Evolutionary conservation across 2,113 vertebrate genomes (phyloP).

Genomic region (Macroglossus sobrinus): DNA sequence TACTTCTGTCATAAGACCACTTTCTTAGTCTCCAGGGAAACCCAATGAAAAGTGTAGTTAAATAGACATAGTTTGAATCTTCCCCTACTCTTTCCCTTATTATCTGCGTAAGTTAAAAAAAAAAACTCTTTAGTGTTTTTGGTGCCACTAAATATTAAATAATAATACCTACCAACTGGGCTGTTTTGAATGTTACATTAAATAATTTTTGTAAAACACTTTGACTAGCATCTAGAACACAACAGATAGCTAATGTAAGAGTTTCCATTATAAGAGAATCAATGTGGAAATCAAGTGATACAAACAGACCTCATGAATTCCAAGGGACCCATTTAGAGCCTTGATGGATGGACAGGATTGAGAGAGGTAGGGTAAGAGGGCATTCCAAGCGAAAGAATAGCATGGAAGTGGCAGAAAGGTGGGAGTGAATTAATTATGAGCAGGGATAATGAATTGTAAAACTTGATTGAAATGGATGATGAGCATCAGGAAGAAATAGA

Average conservation of each 20-base stretch:
- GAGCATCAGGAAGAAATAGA: neutral
- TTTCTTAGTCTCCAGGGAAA: neutral
- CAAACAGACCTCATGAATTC: conserved; percentile 1
- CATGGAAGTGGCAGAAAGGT: neutral
- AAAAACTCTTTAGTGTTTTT: neutral
- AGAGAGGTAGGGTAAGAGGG: neutral
- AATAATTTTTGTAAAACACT: conserved; percentile 26
- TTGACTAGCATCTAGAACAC: neutral
- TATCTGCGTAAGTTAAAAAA: neutral
- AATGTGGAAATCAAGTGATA: neutral
- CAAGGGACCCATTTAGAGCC: neutral
- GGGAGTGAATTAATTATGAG: neutral
- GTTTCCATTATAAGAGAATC: neutral
- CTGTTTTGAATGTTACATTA: neutral
- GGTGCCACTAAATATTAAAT: conserved; percentile 8
- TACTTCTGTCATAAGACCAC: neutral
- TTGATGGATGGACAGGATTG: neutral
- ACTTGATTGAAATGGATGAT: neutral
- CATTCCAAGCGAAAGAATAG: neutral
- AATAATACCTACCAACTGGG: neutral
- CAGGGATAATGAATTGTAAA: neutral
- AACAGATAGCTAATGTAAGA: neutral
- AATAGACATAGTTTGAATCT: neutral
- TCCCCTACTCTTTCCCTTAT: neutral
- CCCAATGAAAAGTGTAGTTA: neutral